Percentiles rank a stretch among this genome's conserved stretches.
phyloP scores from a whole-genome alignment of 2,797 vertebrate species.

The Mormyrops attenuatus region DNA sequence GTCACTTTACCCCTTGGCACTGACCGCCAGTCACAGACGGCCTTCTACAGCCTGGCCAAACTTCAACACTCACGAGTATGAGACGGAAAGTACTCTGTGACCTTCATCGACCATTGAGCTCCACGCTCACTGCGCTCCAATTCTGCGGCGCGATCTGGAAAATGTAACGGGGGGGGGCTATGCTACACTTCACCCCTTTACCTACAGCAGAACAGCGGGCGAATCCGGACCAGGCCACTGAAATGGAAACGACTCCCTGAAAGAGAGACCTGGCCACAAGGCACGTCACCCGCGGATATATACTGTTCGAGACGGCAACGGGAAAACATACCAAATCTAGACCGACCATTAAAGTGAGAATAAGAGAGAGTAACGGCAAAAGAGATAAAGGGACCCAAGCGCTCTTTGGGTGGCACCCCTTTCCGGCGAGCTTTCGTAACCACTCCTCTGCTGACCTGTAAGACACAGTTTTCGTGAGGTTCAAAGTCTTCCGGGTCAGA shows the following conservation, averaged over 20 bases:
- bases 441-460: neutral
- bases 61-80: neutral
- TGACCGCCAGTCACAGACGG: neutral
- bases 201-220: conserved; percentile 30
- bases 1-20: neutral
- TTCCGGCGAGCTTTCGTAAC: neutral
- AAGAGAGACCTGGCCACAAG: neutral
- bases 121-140: neutral
- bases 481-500: neutral
- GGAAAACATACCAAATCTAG: neutral
- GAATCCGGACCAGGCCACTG: conserved; percentile 44
- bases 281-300: neutral
- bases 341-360: neutral
- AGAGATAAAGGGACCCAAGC: neutral
- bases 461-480: neutral
- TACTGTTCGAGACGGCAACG: neutral
- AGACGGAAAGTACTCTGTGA: conserved; percentile 7
- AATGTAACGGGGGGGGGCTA: conserved; percentile 42
- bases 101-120: conserved; percentile 13
- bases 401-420: neutral
- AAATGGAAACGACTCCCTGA: conserved; percentile 26
- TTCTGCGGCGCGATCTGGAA: neutral
- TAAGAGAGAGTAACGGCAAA: neutral
- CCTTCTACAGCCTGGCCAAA: neutral
- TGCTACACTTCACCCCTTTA: conserved; percentile 38